Evolutionary conservation across 2,888 invertebrate genomes (phyloP), one percentile per base, ranked within the genome.

Genomic region (Siphonodentalium dalli): DNA sequence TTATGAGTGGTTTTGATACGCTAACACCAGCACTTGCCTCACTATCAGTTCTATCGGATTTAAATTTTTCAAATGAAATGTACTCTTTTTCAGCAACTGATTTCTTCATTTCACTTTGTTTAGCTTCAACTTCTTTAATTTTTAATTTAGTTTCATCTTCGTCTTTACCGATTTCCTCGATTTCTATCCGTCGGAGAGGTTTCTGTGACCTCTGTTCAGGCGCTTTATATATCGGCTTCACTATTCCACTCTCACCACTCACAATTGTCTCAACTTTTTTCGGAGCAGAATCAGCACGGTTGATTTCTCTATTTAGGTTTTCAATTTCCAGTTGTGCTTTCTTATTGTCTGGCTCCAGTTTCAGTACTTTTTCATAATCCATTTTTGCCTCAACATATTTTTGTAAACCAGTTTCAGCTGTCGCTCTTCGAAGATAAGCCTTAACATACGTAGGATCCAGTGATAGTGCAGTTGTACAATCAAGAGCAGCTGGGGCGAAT

Each of bases 271-370:
- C 55, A n/a, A 31, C 15, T 2, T 7, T 31, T 3, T 6, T 65
- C 2, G 3, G 21, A 29, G 2, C 8, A 15, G 20, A 8, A 11
- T 15, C 11, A 7, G 47, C 45, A 23, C 26, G 20, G 5, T 24
- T 34, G 47, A 79, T 78, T 75, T 84, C 82, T 58, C 85, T 85
- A 44, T 65, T 66, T 18, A 90, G 80, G 48, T 84, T 83, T 2
- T 83, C 82, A 15, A 90, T 75, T 72, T 89, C 87, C 20, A 77
- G 77, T 63, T 84, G 85, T 0, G 91, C 90, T 37, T 88, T 87
- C 49, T 83, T 84, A 75, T 93, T 94, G 28, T 87, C 86, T 0
- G 93, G 91, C 69, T 94, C 92, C n/a, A 92, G 78, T 68, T 85
- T 83, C 31, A 93, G 78, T 0, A 91, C 87, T 66, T 86, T 86